Evolutionary conservation across 2,797 vertebrate species (phyloP).

Genomic region (Onychomys arenicola): DNA sequence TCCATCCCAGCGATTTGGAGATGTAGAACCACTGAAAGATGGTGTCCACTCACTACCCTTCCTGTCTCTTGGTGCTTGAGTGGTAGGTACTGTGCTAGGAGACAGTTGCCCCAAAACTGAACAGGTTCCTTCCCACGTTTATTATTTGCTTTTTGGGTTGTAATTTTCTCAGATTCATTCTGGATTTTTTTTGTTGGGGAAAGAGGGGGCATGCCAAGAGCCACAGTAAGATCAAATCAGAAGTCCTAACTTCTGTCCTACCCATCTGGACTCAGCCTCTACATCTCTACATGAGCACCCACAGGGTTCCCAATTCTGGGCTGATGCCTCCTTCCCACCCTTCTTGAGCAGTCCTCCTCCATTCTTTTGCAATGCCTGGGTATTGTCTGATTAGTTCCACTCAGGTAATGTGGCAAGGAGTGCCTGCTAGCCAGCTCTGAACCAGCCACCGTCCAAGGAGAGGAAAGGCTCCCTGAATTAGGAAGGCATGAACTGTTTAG

Average conservation of each 20-base stretch:
- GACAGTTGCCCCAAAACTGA: not conserved
- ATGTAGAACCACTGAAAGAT: not conserved
- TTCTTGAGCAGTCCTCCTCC: not conserved
- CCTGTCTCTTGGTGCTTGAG: not conserved
- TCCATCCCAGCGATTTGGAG: not conserved
- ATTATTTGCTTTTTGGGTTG: not conserved
- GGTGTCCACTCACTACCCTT: not conserved
- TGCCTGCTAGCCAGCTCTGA: fast-evolving
- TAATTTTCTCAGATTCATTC: not conserved
- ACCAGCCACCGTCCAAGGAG: not conserved
- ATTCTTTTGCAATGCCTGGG: not conserved
- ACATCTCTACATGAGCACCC: not conserved
- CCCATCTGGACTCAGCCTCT: not conserved
- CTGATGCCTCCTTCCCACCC: not conserved
- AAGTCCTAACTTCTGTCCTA: not conserved
- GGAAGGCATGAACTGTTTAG: no score
- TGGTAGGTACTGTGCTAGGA: not conserved
- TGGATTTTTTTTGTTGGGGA: not conserved
- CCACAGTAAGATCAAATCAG: not conserved
- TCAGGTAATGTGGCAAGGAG: not conserved
- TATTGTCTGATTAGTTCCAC: not conserved
- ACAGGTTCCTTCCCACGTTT: not conserved
- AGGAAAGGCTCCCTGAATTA: not conserved
- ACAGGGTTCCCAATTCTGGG: not conserved
- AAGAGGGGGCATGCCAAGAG: not conserved